These are phyloP conservation scores for Sycophila texana DNA, from an alignment of 2,888 invertebrate genomes.

Conservation along the genomic window DNA sequence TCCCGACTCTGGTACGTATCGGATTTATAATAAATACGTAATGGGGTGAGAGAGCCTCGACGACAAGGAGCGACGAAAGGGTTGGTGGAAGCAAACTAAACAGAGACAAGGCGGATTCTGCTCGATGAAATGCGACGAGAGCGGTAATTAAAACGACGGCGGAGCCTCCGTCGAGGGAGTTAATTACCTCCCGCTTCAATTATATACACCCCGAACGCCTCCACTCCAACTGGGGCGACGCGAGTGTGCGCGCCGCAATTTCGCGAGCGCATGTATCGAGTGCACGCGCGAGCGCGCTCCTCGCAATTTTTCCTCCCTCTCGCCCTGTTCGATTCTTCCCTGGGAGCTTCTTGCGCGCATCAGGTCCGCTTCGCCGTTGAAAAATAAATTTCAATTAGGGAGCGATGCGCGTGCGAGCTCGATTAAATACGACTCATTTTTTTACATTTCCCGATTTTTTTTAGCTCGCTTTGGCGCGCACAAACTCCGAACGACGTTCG, in stretches of 20 bases:
- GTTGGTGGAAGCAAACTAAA: constrained; percentile 24
- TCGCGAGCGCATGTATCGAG: background rate
- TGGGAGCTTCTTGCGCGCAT: background rate
- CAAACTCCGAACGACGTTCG: background rate
- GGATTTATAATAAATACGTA: constrained; percentile 67
- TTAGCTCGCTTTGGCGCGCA: constrained; percentile 1
- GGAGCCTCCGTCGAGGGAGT: constrained; percentile 67
- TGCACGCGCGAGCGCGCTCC: background rate
- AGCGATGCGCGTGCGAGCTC: background rate
- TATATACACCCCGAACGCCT: constrained; percentile 62
- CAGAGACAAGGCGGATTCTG: constrained; percentile 59
- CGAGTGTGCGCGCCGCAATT: constrained; percentile 1
- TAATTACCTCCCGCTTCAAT: constrained; percentile 73
- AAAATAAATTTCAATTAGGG: constrained; percentile 27
- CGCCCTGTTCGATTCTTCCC: constrained; percentile 4
- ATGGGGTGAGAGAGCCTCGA: constrained; percentile 46
- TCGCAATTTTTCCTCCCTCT: background rate
- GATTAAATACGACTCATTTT: background rate
- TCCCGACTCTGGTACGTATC: constrained; percentile 54
- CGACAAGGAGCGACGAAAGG: constrained; percentile 15
- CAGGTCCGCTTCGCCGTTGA: background rate
- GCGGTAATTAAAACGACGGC: constrained; percentile 71
- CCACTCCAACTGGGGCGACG: constrained; percentile 14
- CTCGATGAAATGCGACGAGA: constrained; percentile 71
- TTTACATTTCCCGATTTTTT: background rate